Evolutionary conservation across 1,140 invertebrate species (phyloP).

Genomic region (Maconellicoccus hirsutus): DNA sequence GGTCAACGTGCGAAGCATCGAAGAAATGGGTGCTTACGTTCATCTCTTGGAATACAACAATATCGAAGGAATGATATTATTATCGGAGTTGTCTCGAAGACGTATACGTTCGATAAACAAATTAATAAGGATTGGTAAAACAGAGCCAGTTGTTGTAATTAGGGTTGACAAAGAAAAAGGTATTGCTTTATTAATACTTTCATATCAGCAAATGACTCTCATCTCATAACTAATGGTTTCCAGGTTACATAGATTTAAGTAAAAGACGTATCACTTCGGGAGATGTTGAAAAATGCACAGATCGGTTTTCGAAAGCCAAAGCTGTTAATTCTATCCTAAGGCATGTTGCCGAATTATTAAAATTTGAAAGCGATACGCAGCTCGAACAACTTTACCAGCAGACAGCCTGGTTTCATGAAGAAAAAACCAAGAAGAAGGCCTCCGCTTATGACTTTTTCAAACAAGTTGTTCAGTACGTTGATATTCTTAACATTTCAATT

Average conservation of each 20-base stretch:
- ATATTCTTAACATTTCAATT: conserved; percentile 77
- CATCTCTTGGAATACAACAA: conserved; percentile 97
- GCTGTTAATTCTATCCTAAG: conserved; percentile 95
- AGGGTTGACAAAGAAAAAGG: conserved; percentile 99
- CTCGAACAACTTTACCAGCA: conserved; percentile 91
- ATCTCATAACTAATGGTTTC: neutral
- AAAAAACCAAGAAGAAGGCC: conserved; percentile 91
- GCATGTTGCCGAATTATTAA: conserved; percentile 89
- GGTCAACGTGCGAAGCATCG: conserved; percentile 96
- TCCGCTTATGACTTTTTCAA: conserved; percentile 98
- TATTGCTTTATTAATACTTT: conserved; percentile 36
- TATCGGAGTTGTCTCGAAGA: conserved; percentile 92
- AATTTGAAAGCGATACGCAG: conserved; percentile 81
- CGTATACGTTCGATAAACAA: conserved; percentile 99
- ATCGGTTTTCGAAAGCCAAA: conserved; percentile 96
- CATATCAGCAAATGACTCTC: no score
- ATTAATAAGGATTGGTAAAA: conserved; percentile 95
- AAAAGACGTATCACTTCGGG: conserved; percentile 96
- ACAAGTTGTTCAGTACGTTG: conserved; percentile 84
- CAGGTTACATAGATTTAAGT: conserved; percentile 98
- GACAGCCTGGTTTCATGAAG: conserved; percentile 99
- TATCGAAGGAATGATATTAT: conserved; percentile 92
- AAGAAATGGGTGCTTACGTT: conserved; percentile 99
- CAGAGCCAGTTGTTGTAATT: conserved; percentile 98
- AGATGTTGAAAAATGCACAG: conserved; percentile 96